Base-by-base conservation (phyloP, 2,888 invertebrate genomes). In the Schizotus pectinicornis region DNA sequence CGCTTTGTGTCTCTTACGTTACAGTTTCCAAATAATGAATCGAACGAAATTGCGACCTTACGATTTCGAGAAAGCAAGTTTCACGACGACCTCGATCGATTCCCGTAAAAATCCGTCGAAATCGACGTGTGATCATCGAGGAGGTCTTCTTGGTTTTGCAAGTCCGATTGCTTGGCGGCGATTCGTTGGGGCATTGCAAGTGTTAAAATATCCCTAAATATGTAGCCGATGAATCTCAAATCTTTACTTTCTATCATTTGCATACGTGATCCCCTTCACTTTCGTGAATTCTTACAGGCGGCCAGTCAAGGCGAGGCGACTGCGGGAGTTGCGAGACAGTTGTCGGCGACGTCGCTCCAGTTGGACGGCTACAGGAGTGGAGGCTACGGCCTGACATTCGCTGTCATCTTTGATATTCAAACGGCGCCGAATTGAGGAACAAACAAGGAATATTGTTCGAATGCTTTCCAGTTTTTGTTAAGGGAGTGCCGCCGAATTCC, bases 161-260 rank as follows among this genome's bases (percentile, higher is more conserved):
- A 34, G 45, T 8, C 30, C 6, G 30, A 0, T 41, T 5, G 5
- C 5, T 22, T 5, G 22, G 2, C 5, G 22, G 22, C 3, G 22
- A 22, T 22, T 22, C 22, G 22, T 22, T 22, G 22, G 22, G 22
- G 22, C 5, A 35, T 35, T 11, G 9, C 36, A 3, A 11, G n/a
- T 11, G 9, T 35, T 9, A 36, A 61, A 61, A 51, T 46, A 47
- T 56, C 59, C 61, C 59, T 58, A 63, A 65, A 67, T 60, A 50
- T 59, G 63, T 59, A 51, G 49, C 64, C 61, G 51, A 64, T 65
- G 65, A 63, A 62, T 62, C 59, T 62, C 61, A 61, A 63, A 66
- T 67, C 62, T 67, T 65, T 54, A 67, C 70, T 70, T 70, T 70
- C 70, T 68, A 70, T 69, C 63, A 70, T 70, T 70, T 69, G 67